A percentile compares a stretch with the other conserved stretches of the same genome.
Conservation (phyloP, 2,797 vertebrate genomes). For the Vipera ursinii region DNA sequence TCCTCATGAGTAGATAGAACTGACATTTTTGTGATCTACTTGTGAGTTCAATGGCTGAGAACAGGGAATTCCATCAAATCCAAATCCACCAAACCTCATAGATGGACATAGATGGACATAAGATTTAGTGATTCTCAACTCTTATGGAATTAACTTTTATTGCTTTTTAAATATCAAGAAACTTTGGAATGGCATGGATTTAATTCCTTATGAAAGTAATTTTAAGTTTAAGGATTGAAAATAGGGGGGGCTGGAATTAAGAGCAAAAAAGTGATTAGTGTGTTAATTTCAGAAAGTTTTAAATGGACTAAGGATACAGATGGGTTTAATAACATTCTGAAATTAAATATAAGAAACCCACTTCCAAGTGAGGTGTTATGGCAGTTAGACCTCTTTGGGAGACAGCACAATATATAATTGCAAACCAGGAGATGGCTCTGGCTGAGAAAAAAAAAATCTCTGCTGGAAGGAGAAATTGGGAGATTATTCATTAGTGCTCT, state of each 20-base stretch:
- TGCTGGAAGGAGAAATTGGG: not conserved
- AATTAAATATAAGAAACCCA: not conserved
- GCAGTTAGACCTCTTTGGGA: not conserved
- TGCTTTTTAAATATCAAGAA: not conserved
- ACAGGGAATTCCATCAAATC: not conserved
- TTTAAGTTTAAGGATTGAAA: not conserved
- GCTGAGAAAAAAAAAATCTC: not conserved
- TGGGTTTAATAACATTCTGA: not conserved
- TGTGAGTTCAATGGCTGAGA: not conserved
- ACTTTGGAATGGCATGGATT: not conserved
- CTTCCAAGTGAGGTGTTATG: not conserved
- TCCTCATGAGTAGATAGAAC: not conserved
- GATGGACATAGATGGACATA: not conserved
- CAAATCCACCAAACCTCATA: not conserved
- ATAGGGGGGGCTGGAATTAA: not conserved
- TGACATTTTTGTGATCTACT: not conserved
- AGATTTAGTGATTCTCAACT: not conserved
- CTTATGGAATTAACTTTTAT: not conserved
- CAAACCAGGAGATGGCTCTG: not conserved
- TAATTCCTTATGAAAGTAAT: not conserved
- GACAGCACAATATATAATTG: not conserved
- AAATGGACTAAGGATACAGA: not conserved
- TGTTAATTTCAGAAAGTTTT: not conserved
- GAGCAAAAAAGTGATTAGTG: not conserved
- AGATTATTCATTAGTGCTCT: not conserved